Base-by-base conservation (phyloP, 1,140 invertebrate species). In the Gryllus bimaculatus region DNA sequence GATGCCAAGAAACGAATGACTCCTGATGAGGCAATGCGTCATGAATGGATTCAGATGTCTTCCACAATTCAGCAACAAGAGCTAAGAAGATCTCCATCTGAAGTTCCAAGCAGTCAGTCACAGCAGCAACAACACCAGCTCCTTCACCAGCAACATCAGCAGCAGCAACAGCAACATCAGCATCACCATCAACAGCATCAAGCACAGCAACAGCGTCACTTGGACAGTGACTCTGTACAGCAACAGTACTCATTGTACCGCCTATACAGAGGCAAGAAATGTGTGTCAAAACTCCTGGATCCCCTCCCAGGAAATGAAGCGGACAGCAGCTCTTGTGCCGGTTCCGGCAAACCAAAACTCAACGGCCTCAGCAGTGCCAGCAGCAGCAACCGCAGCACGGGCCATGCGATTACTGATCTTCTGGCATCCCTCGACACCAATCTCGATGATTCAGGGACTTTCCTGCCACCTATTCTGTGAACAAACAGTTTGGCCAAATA, bases 1-100 rank as follows among this genome's bases (percentile, higher is more conserved):
- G 96, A 98, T 87, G 94, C 97, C 15, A 92, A 95, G 82, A 92
- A 93, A 81, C 90, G 98, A 78, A 93, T 99, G 91, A 98, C 94
- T 20, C 96, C 97, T 6, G 93, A 94, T 77, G 96, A 99, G 83
- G 94, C 94, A 47, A 88, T 92, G 74, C 88, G 90, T 73, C 93
- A 95, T 85, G 92, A 93, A 83, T 95, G 93, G 89, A 87, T 95
- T 74, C 87, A 84, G 80, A 82, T 84, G 7, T 85, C 84, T 0
- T 83, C 84, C 18, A 80, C 47, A 80, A 81, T n/a, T 74, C 79
- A 77, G 78, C 78, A 83, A 84, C 79, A 80, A 83, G 76, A 85
- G 83, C 74, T 84, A 84, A 10, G 85, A 82, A 5, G 84, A 83
- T n/a, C 85, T 85, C 81, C 83, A 82, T 74, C 84, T 83, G 82